Evolutionary conservation across 2,888 invertebrate species (phyloP).

Genomic region (Chelonus formosanus): DNA sequence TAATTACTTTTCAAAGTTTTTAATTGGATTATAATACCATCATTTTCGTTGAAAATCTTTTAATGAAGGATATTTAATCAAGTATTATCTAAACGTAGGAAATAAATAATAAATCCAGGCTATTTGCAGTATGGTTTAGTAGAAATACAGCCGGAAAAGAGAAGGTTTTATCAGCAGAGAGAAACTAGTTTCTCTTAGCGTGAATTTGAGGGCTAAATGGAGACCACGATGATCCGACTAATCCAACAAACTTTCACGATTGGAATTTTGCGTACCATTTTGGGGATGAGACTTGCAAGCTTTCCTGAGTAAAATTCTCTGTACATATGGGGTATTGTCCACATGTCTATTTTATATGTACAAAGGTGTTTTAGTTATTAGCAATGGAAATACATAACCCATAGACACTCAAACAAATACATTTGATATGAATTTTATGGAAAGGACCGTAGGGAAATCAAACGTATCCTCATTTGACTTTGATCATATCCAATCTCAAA

Average conservation of each 20-base stretch:
- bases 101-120: too few species aligned
- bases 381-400: slow-evolving; percentile 9
- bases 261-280: slow-evolving; percentile 41
- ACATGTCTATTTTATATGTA: background rate
- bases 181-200: slow-evolving; percentile 22
- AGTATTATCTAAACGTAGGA: too few species aligned
- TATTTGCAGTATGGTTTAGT: too few species aligned
- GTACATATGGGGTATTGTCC: too few species aligned
- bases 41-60: too few species aligned
- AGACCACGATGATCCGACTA: slow-evolving; percentile 38
- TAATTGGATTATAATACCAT: too few species aligned
- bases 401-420: slow-evolving; percentile 33
- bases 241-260: slow-evolving; percentile 42
- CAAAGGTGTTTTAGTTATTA: slow-evolving; percentile 6
- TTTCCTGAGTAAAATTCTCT: too few species aligned
- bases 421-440: slow-evolving; percentile 51
- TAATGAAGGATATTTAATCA: too few species aligned
- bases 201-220: slow-evolving; percentile 23
- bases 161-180: background rate
- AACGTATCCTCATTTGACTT: slow-evolving; percentile 44
- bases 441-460: slow-evolving; percentile 55
- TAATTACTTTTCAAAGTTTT: too few species aligned
- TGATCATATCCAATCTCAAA: slow-evolving; percentile 28
- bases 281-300: background rate
- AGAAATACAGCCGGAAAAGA: too few species aligned